Conservation (phyloP, 2,888 invertebrate genomes). For the Parnassius glacialis region DNA sequence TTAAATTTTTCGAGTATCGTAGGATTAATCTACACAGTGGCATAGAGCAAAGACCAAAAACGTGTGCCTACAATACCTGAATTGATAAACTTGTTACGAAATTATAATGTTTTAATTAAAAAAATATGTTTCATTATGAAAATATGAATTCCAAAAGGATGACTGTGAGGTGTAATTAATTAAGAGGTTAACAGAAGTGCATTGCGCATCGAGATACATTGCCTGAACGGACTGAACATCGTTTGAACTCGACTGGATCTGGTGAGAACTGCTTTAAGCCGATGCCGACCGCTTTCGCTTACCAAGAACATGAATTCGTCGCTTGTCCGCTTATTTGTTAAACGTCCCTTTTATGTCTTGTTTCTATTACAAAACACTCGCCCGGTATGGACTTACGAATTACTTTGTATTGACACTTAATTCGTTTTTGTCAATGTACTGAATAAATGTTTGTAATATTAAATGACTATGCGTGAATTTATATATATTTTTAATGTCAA, state of each 20-base stretch:
- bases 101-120: no score
- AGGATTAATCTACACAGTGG: no score
- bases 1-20: no score
- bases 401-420: slow-evolving; percentile 14
- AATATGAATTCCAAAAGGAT: no score
- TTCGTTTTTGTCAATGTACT: background rate
- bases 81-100: no score
- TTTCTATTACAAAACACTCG: slow-evolving; percentile 29
- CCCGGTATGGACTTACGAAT: slow-evolving; percentile 55
- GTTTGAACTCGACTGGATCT: slow-evolving; percentile 33
- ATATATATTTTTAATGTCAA: no score
- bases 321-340: slow-evolving; percentile 29
- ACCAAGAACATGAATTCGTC: slow-evolving; percentile 12
- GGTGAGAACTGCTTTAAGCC: slow-evolving; percentile 39
- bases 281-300: slow-evolving; percentile 27
- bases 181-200: slow-evolving; percentile 51
- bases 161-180: background rate
- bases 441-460: background rate
- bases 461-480: no score
- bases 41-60: no score
- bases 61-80: no score
- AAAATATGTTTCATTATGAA: no score
- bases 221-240: slow-evolving; percentile 29
- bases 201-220: slow-evolving; percentile 31
- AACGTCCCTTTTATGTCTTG: slow-evolving; percentile 49